phyloP scores from a whole-genome alignment of 2,797 vertebrate genomes.

The Pangasius larnaudii region DNA sequence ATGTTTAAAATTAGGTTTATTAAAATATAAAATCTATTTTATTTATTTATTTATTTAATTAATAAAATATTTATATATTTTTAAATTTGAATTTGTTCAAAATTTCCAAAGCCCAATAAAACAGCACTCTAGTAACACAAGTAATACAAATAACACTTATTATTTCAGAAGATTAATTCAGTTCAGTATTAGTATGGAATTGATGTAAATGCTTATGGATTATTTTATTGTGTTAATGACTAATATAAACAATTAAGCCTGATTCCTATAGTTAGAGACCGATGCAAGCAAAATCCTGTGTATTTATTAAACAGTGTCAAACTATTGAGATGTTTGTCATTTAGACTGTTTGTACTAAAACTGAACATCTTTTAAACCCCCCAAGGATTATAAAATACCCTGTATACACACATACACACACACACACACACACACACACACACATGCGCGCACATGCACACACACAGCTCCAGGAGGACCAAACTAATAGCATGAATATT shows the following conservation, averaged over 20 bases:
- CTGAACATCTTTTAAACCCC: conserved; percentile 52
- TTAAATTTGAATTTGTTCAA: neutral
- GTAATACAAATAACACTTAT: neutral
- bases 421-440: conserved; percentile 73
- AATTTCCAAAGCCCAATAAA: neutral
- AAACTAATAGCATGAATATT: conserved; percentile 99
- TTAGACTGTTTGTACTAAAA: conserved; percentile 43
- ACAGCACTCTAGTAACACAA: neutral
- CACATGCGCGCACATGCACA: conserved; percentile 77
- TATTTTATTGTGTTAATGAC: neutral
- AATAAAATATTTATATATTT: neutral
- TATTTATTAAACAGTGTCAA: conserved; percentile 19
- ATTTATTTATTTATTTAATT: neutral
- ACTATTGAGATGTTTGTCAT: conserved; percentile 12
- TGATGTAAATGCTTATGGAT: no score
- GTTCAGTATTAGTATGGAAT: neutral
- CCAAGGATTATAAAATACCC: conserved; percentile 47
- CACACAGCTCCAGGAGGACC: conserved; percentile 83
- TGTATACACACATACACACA: conserved; percentile 28
- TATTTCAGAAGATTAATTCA: neutral
- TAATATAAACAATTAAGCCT: neutral
- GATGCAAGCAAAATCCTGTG: neutral
- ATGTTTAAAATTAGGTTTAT: neutral
- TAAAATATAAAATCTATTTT: neutral
- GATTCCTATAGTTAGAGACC: no score